Conservation (phyloP, 2,797 vertebrate genomes). For the Atherinosoma microstoma region DNA sequence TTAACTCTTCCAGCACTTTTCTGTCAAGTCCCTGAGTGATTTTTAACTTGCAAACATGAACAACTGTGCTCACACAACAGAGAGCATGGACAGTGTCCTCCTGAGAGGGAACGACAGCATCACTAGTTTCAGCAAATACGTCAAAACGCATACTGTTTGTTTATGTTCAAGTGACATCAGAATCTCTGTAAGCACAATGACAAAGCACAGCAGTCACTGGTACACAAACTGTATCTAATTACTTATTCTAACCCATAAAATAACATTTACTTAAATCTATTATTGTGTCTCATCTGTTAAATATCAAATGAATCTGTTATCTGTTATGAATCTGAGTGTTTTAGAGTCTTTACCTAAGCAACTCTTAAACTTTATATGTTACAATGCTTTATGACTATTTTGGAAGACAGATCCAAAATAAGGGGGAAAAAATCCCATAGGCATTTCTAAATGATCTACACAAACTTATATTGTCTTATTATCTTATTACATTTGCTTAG, state of each 20-base stretch:
- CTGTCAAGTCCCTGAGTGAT: conserved; percentile 55
- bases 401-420: background rate
- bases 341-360: background rate
- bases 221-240: background rate
- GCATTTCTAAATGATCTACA: background rate
- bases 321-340: background rate
- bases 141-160: background rate
- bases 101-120: conserved; percentile 8
- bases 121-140: conserved; percentile 1
- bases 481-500: background rate
- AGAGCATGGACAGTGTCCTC: conserved; percentile 10
- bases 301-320: background rate
- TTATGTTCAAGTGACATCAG: background rate
- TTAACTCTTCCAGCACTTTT: conserved; percentile 59
- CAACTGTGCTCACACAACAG: conserved; percentile 23
- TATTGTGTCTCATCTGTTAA: background rate
- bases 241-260: background rate
- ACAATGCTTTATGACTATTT: background rate
- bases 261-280: background rate
- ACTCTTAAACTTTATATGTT: background rate
- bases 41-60: conserved; percentile 67
- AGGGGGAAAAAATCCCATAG: background rate
- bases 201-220: background rate
- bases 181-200: background rate
- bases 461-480: background rate